Evolutionary conservation across 2,113 vertebrate genomes (phyloP), one percentile per base, ranked within the genome.

Genomic region (Sminthopsis crassicaudata): DNA sequence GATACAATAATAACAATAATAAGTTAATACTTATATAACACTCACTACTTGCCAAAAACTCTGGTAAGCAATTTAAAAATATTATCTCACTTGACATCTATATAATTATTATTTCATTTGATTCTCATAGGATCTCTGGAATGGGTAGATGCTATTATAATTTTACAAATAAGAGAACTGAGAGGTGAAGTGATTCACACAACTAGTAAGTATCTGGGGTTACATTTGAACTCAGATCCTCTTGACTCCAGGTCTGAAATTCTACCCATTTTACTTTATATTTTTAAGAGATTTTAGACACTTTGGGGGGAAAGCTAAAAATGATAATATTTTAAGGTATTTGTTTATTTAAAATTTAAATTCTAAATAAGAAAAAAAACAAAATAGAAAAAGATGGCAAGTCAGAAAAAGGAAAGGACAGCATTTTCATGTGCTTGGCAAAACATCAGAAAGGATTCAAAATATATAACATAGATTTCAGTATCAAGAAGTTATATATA

Each of bases 221-320:
- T 30, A 16, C 11, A 36, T 36, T 67, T 67, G 60, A 67, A 67
- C 30, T 16, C 60, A 67, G 30, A 67, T 30, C 27, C 57, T 60
- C 27, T 27, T 60, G 10, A 60, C 57, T 60, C 27, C 57, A 60
- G 57, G 27, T 7, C 30, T 67, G 60, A 6, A 3, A 67, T 12
- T 60, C 26, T 30, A 30, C 10, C 57, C 26, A 36, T 67, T 67
- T 36, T 67, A 67, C 50, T 51, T 51, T 67, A 16, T 67, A 16
- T 16, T 30, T 67, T 67, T 67, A 67, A 54, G 1, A 54, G 4
- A 94, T 36, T 42, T 92, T 54, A 92, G 16, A 90, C 50, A 1
- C 24, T 94, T 50, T 24, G 5, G 26, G 46, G 42, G 48, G 53
- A 92, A 91, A 92, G 26, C 27, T 91, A 16, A 94, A 92, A 93